These are phyloP conservation scores for Drosophila vallismaia DNA, from an alignment of 2,888 invertebrate genomes.

Conservation along the genomic window DNA sequence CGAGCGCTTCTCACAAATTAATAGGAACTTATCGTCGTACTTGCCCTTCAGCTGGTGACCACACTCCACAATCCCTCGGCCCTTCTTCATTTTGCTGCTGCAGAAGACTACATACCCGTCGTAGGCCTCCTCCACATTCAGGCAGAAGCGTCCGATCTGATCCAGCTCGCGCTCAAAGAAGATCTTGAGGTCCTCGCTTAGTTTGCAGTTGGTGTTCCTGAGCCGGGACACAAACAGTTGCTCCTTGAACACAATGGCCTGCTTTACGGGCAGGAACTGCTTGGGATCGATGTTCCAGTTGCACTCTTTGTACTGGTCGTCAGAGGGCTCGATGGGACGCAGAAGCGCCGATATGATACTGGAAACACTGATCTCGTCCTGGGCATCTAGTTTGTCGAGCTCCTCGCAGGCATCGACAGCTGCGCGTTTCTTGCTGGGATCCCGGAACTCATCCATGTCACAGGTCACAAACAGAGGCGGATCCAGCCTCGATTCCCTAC, in stretches of 20 bases:
- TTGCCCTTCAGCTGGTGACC: constrained; percentile 78
- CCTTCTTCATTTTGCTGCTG: constrained; percentile 76
- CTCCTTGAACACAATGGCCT: constrained; percentile 72
- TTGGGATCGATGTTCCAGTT: constrained; percentile 74
- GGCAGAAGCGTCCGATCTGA: constrained; percentile 69
- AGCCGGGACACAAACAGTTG: constrained; percentile 70
- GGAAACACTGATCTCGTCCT: constrained; percentile 80
- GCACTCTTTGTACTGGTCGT: constrained; percentile 55
- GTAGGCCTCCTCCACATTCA: constrained; percentile 76
- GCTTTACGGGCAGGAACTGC: constrained; percentile 67
- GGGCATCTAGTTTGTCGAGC: constrained; percentile 57
- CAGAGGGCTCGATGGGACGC: constrained; percentile 63
- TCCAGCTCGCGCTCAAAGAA: constrained; percentile 76
- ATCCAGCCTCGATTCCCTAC: constrained; percentile 32
- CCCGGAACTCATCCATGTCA: constrained; percentile 41
- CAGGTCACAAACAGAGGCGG: constrained; percentile 69
- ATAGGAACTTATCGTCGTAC: constrained; percentile 72
- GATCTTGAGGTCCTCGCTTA: constrained; percentile 71
- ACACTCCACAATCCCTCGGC: constrained; percentile 58
- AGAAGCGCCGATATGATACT: constrained; percentile 78
- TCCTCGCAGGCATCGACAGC: constrained; percentile 54
- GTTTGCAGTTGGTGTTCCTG: constrained; percentile 66
- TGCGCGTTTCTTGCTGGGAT: constrained; percentile 17
- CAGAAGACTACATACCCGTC: constrained; percentile 80
- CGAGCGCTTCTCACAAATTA: constrained; percentile 75